These are phyloP conservation scores for Ypsolopha scabrella DNA, from an alignment of 2,888 invertebrate genomes.

Conservation along the genomic window DNA sequence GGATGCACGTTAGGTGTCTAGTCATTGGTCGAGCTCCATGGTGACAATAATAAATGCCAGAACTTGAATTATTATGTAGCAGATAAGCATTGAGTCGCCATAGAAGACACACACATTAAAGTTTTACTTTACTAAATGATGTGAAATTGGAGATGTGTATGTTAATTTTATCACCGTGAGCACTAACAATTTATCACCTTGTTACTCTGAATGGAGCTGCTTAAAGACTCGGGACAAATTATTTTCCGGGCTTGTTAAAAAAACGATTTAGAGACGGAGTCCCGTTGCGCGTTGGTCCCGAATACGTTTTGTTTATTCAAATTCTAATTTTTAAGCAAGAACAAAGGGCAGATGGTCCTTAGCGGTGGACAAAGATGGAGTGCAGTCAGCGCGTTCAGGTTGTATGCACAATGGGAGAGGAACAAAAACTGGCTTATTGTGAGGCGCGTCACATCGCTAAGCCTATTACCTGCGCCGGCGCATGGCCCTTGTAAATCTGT, in stretches of 20 bases:
- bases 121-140: constrained; percentile 16
- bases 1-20: constrained; percentile 32
- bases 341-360: constrained; percentile 46
- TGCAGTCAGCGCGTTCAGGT: constrained; percentile 32
- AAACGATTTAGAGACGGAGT: too few species aligned
- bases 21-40: constrained; percentile 42
- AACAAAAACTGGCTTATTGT: constrained; percentile 46
- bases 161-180: constrained; percentile 36
- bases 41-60: constrained; percentile 57
- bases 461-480: constrained; percentile 48
- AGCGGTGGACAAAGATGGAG: constrained; percentile 55
- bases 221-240: not conserved
- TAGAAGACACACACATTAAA: not conserved
- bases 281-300: constrained; percentile 17
- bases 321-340: constrained; percentile 62
- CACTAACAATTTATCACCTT: constrained; percentile 10
- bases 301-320: constrained; percentile 37
- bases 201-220: not conserved
- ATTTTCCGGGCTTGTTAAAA: too few species aligned
- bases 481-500: constrained; percentile 48
- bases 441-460: constrained; percentile 33
- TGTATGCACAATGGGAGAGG: constrained; percentile 30
- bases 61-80: constrained; percentile 47
- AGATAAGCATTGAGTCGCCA: constrained; percentile 11
- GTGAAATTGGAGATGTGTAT: constrained; percentile 22